phyloP scores from a whole-genome alignment of 2,888 invertebrate species.

The Chrysolina oricalcia region DNA sequence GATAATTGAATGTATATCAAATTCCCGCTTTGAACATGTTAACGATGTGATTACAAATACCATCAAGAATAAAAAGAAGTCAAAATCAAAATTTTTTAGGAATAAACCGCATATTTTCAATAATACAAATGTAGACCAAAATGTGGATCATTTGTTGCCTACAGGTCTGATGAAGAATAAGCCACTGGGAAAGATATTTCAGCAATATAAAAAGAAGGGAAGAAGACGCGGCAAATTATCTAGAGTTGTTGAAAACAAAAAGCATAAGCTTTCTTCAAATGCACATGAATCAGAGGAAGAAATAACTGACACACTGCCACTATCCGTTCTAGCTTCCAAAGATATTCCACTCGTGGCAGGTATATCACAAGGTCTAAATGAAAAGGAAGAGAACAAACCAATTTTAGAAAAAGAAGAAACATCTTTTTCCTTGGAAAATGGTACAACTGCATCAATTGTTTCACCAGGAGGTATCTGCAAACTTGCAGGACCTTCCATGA shows the following conservation, averaged over 20 bases:
- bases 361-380: neutral
- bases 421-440: neutral
- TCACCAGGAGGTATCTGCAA: neutral
- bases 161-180: neutral
- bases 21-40: too few species aligned
- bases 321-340: slow-evolving; percentile 9
- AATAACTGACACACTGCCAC: neutral
- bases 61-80: neutral
- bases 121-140: neutral
- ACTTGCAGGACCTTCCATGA: neutral
- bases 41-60: neutral
- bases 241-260: neutral
- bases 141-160: neutral
- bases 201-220: neutral
- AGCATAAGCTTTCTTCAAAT: neutral
- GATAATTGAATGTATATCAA: too few species aligned
- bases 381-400: neutral
- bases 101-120: neutral
- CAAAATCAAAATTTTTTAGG: neutral
- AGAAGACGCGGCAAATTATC: neutral
- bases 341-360: neutral
- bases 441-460: neutral
- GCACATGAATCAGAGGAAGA: neutral
- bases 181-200: neutral
- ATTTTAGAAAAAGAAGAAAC: neutral